Evolutionary conservation across 1,140 invertebrate genomes (phyloP), one percentile per base, ranked within the genome.

Genomic region (Drosophila eugracilis): DNA sequence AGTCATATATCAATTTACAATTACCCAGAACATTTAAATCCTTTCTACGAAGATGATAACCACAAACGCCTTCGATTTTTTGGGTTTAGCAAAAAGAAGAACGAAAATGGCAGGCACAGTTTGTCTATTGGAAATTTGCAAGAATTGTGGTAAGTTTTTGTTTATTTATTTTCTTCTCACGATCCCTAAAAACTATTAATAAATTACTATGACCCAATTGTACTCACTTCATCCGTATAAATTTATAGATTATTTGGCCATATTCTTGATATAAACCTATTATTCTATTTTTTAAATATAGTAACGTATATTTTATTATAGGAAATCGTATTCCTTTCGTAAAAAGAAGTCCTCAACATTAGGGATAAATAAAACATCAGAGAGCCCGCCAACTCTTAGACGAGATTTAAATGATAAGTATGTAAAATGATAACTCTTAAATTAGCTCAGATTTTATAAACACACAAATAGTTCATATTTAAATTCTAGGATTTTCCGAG

Each of bases 21-120:
- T 89, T 95, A 95, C 90, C 95, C 95, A 15, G 95, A 95, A 81
- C 94, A 95, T 83, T 91, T 95, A 34, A 95, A 95, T 92, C 95
- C 95, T 4, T 95, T 95, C 90, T 93, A 93, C 62, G 95, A 95
- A 62, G 94, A 94, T 41, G 93, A 94, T 63, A 93, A 94, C 71
- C 93, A 94, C 63, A 93, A 92, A 59, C 93, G 93, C 62, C 92
- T 94, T 26, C 77, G 93, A 24, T 94, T 94, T 78, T 94, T 93
- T 93, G 93, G 92, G 81, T 93, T 58, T 90, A 92, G 19, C 75
- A 90, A 79, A 54, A 65, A 77, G 12, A 54, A 72, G 45, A 60
- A 75, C 17, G 90, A 84, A 17, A 91, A 93, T 58, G 92, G 93
- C 17, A 93, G 92, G 75, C 60, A 65, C n/a, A 94, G 93, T 84